Evolutionary conservation across 1,140 invertebrate species (phyloP), one percentile per base, ranked within the genome.

Genomic region (Telenomus remus): DNA sequence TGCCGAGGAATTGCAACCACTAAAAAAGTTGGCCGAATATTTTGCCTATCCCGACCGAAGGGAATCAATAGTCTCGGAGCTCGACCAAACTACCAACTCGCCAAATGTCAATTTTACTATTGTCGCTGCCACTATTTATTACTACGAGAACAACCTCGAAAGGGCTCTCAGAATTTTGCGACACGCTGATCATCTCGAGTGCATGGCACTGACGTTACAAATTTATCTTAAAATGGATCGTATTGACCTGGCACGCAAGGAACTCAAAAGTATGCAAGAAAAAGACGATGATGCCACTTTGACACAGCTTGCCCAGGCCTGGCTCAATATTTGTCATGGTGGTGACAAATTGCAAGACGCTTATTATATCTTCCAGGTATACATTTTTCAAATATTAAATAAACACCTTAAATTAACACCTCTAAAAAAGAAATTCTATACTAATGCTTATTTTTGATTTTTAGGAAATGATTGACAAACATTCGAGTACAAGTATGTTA

Each of bases 281-380:
- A 95, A 94, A 72, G 98, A 99, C 88, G 98, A 99, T 88, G 98
- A 99, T 89, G 94, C 95, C 10, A 98, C 97, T 0, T 86, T 99
- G 0, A 98, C 97, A 1, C 98, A 99, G 84, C 88, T 99, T 1
- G 94, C 97, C 4, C 94, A 96, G 80, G 97, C 97, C 34, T 99
- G 97, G 97, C 89, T 98, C 2, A 96, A 98, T 84, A 90, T 98
- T 66, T 92, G 92, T 68, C 91, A 92, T 82, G 97, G 97, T 35
- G 96, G 96, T 10, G 97, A 99, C 33, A 98, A 99, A 83, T 90
- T 97, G 47, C 96, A 99, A 89, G 98, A 99, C 87, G 97, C 98
- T 0, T 99, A 95, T 89, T 99, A 99, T 86, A 99, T 98, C 73
- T 97, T 96, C 80, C 86, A 88, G 79, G 86, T 87, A n/a, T n/a